Conservation (phyloP, 2,113 vertebrate species). For the Elaphurus davidianus region DNA sequence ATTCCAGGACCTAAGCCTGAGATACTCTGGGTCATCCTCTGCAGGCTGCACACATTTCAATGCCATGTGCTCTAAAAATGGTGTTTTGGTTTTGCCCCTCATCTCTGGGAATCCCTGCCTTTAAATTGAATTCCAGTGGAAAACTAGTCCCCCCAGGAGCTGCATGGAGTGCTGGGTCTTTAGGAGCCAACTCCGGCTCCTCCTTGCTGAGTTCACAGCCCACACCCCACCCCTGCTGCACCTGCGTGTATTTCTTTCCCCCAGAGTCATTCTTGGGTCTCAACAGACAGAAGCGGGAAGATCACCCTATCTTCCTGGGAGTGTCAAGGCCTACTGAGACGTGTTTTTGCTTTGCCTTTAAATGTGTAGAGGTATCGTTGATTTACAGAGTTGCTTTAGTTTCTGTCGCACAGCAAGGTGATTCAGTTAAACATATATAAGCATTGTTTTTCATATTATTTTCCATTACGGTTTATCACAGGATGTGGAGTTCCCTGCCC, state of each 20-base stretch:
- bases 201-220: fast-evolving
- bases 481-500: background rate
- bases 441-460: fast-evolving
- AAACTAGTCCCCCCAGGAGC: background rate
- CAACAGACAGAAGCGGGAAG: too few species aligned
- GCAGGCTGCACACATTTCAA: fast-evolving
- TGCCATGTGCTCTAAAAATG: background rate
- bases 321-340: background rate
- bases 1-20: fast-evolving
- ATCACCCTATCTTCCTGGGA: fast-evolving
- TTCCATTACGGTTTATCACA: background rate
- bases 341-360: background rate
- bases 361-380: fast-evolving
- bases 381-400: too few species aligned
- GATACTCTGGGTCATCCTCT: fast-evolving
- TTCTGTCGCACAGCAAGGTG: background rate
- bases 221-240: fast-evolving
- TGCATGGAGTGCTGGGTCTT: fast-evolving
- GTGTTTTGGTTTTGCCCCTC: background rate
- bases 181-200: too few species aligned
- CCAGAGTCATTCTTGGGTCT: background rate
- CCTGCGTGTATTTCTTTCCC: fast-evolving
- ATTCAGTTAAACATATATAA: background rate
- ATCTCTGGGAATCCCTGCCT: background rate
- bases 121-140: background rate